These are phyloP conservation scores for Gisinianus flammeolus DNA, from an alignment of 2,888 invertebrate species.

Conservation along the genomic window DNA sequence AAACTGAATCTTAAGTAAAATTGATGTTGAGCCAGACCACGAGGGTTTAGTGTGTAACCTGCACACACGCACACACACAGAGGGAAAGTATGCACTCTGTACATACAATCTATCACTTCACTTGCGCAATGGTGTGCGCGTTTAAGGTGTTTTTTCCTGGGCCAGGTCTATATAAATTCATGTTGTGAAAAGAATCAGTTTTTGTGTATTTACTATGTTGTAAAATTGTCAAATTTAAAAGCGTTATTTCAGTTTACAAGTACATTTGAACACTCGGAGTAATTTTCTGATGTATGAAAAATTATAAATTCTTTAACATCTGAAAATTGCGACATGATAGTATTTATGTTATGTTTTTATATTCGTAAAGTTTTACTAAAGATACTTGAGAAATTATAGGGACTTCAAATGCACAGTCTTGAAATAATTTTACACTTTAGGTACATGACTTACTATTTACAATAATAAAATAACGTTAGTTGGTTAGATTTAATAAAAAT, in stretches of 20 bases:
- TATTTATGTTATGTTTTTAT: too few relatives aligned
- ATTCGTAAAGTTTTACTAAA: too few relatives aligned
- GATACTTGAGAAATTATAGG: too few relatives aligned
- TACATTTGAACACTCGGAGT: too few relatives aligned
- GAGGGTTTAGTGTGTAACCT: slow-evolving; percentile 11
- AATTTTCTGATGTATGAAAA: too few relatives aligned
- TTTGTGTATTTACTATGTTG: not conserved
- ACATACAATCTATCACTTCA: slow-evolving; percentile 28
- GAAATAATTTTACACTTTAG: too few relatives aligned
- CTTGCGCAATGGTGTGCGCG: slow-evolving; percentile 18
- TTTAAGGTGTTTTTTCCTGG: slow-evolving; percentile 16
- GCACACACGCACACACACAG: slow-evolving; percentile 7
- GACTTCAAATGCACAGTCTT: too few relatives aligned
- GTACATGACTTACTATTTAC: not conserved
- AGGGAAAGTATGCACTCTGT: not conserved
- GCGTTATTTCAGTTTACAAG: too few relatives aligned
- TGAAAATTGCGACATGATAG: too few relatives aligned
- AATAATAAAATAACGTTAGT: not conserved
- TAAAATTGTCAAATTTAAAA: not conserved
- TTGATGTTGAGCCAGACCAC: slow-evolving; percentile 24
- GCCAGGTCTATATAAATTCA: slow-evolving; percentile 7
- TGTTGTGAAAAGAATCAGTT: not conserved
- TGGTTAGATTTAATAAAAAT: not conserved
- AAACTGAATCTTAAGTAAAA: not conserved
- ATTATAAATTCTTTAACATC: too few relatives aligned